Evolutionary conservation across 2,113 vertebrate genomes (phyloP).

Genomic region (Speoplatyrhinus poulsoni): DNA sequence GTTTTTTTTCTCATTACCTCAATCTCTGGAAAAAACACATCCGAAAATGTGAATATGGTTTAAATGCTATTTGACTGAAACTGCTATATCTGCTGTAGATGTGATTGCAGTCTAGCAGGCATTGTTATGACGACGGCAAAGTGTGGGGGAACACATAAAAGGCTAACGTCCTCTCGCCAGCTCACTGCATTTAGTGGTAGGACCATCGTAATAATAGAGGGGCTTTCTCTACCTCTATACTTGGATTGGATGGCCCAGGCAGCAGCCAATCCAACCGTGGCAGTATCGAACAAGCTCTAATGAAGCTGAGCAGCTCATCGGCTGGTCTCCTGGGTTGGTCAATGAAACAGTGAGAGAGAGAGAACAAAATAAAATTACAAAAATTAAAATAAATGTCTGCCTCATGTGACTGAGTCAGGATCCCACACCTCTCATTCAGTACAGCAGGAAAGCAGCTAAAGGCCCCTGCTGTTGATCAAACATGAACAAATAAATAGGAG

Average conservation of each 20-base stretch:
- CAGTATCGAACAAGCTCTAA: constrained; percentile 36
- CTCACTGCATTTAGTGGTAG: constrained; percentile 6
- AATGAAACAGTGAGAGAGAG: constrained; percentile 45
- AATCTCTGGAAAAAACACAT: too few relatives aligned
- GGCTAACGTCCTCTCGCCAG: constrained; percentile 10
- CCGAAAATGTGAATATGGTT: too few relatives aligned
- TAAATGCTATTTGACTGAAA: not conserved
- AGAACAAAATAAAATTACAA: constrained; percentile 24
- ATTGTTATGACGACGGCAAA: constrained; percentile 20
- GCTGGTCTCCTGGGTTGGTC: constrained; percentile 18
- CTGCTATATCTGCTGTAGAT: constrained; percentile 13
- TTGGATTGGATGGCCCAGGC: constrained; percentile 7
- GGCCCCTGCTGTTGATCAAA: constrained; percentile 46
- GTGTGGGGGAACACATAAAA: constrained; percentile 1
- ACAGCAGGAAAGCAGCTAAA: constrained; percentile 33
- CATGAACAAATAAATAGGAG: constrained; percentile 27
- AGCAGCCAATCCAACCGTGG: constrained; percentile 3
- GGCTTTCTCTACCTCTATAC: constrained; percentile 9
- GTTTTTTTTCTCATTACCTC: too few relatives aligned
- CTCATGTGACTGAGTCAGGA: constrained; percentile 8
- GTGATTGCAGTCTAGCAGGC: constrained; percentile 13
- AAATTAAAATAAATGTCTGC: too few relatives aligned
- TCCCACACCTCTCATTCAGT: constrained; percentile 54
- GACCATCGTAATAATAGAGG: constrained; percentile 24
- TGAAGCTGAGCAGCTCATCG: constrained; percentile 41